These are phyloP conservation scores for Campoletis sonorensis DNA, from an alignment of 1,140 invertebrate species.

Conservation along the genomic window DNA sequence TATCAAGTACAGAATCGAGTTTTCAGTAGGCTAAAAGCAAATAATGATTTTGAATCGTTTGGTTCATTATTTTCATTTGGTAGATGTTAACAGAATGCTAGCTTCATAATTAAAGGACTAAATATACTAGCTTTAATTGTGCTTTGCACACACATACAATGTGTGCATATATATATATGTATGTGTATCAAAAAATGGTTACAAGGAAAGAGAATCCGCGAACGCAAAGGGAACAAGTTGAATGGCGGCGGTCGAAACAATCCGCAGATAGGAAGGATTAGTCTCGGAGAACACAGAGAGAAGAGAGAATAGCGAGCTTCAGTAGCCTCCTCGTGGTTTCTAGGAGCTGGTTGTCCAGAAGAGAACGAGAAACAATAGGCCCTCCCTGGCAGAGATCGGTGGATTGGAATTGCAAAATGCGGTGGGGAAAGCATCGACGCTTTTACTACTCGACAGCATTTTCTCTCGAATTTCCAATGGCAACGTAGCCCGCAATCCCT, in stretches of 20 bases:
- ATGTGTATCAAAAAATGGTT: background rate
- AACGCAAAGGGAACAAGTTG: background rate
- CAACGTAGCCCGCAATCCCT: slow-evolving; percentile 37
- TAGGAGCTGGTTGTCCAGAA: slow-evolving; percentile 25
- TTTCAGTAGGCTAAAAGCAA: too few species aligned
- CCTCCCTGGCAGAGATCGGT: slow-evolving; percentile 33
- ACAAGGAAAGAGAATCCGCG: background rate
- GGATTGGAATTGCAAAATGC: slow-evolving; percentile 59
- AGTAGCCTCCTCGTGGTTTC: slow-evolving; percentile 9
- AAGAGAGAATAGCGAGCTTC: slow-evolving; percentile 27
- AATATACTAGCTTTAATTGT: too few species aligned
- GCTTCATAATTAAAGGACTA: too few species aligned
- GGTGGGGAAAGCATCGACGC: slow-evolving; percentile 48
- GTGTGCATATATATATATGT: too few species aligned
- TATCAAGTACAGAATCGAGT: too few species aligned
- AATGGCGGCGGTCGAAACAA: slow-evolving; percentile 34
- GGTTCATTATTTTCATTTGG: too few species aligned
- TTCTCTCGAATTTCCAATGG: slow-evolving; percentile 28
- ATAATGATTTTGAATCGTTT: too few species aligned
- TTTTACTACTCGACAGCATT: slow-evolving; percentile 38
- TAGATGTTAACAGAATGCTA: too few species aligned
- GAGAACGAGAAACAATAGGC: slow-evolving; percentile 56
- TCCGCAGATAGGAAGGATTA: background rate
- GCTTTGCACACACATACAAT: too few species aligned
- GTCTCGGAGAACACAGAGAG: background rate